Conservation (phyloP, 2,888 invertebrate species). For the Synanthedon tipuliformis region DNA sequence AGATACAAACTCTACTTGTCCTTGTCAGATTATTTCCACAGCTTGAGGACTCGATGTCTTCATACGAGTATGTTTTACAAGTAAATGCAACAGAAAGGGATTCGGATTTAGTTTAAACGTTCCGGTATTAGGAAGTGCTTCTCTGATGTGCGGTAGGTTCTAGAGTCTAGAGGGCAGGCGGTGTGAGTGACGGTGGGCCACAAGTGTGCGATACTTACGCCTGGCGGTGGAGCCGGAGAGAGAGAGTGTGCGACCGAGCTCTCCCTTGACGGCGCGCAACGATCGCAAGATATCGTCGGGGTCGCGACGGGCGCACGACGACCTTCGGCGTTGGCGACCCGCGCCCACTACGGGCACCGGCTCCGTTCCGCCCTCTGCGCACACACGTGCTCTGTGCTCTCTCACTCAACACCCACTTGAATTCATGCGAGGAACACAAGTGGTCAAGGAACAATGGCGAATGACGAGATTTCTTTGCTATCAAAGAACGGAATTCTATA, state of each 20-base stretch:
- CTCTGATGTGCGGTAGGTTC: not conserved
- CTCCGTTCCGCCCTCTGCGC: slow-evolving; percentile 21
- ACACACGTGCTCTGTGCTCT: slow-evolving; percentile 1
- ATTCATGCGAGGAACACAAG: not conserved
- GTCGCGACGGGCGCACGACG: slow-evolving; percentile 84
- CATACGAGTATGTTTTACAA: too few species aligned
- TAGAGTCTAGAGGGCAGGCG: not conserved
- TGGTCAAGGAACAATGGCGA: not conserved
- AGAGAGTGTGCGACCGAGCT: slow-evolving; percentile 85
- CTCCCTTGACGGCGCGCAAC: slow-evolving; percentile 84
- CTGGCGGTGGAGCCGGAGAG: slow-evolving; percentile 78
- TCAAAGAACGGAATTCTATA: too few species aligned
- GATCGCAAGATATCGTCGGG: slow-evolving; percentile 87
- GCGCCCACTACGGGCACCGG: slow-evolving; percentile 24
- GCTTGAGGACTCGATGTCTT: too few species aligned
- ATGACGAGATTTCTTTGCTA: too few species aligned
- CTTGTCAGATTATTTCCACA: too few species aligned
- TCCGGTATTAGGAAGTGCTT: too few species aligned
- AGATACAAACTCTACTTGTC: too few species aligned
- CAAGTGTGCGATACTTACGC: slow-evolving; percentile 70
- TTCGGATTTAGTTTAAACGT: too few species aligned
- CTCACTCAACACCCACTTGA: not conserved
- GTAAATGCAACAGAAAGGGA: too few species aligned
- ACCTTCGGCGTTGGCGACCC: slow-evolving; percentile 77
- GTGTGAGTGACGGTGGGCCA: not conserved